Base-by-base conservation (phyloP, 92 coral and sea anemone species). In the Palythoa heliodiscus region DNA sequence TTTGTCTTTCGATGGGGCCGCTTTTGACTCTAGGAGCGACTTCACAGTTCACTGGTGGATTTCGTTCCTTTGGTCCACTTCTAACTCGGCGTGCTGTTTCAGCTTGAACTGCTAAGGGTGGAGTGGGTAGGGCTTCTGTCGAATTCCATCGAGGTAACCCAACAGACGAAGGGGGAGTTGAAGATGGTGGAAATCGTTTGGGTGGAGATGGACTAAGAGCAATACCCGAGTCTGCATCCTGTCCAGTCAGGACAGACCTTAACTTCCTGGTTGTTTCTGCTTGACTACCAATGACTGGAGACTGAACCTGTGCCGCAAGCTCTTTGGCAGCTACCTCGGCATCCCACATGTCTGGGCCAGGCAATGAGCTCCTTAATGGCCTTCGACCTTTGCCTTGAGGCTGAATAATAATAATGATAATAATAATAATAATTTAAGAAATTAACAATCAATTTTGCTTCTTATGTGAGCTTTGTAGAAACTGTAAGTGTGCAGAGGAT, bases 21-120 rank as follows among this genome's bases (percentile, higher is more conserved):
- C 93, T 90, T 60, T 85, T 91, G 24, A 86, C 92, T 23, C 90
- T 77, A 3, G 85, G 85, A 15, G 82, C 35, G 55, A 82, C 85
- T 6, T 91, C 87, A 76, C 78, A 82, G 16, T 86, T 85, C 2
- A 75, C 58, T 17, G 95, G 95, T 5, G 90, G 69, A 37, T 89
- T 92, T 23, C 98, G 90, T 63, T 94, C 98, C 86, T 94, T 94
- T 1, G 98, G 98, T 16, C 98, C 98, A 87, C 98, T 94, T 80
- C 98, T 92, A 12, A 94, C 95, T 50, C 98, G 91, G n/a, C 95
- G 89, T 73, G 93, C 50, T 2, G 73, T 40, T 19, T 94, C 98
- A 61, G 75, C 69, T 73, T 88, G 85, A 2, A 90, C 60, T 66
- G 60, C 87, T 1, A 89, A 53, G 11, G 98, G 98, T 11, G 98